Base-by-base conservation (phyloP, 2,113 vertebrate species). In the Strix uralensis region DNA sequence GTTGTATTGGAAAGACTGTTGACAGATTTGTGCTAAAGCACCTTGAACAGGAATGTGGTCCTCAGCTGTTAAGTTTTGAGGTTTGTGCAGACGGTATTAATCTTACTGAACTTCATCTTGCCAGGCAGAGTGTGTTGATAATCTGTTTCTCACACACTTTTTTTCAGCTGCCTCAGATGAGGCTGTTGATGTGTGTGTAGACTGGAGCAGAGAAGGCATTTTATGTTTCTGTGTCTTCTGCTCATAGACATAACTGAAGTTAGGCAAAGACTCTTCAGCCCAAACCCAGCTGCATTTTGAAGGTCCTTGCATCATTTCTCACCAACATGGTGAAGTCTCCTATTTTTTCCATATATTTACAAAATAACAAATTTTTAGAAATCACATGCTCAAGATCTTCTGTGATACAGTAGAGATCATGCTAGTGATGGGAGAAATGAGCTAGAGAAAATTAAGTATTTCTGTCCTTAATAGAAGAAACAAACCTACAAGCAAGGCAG, bases 271-370 rank as follows among this genome's bases (percentile, higher is more conserved):
- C 54, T 14, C 21, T 52, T 52, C 29, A 63, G 22, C 36, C 20
- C n/a, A 54, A 26, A 18, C 10, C 4, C 11, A 36, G 57, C 44
- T 69, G 25, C 47, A 1, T 34, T 1, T 36, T 85, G 57, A 84
- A 58, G 55, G 47, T 32, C 32, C 23, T 49, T 22, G 30, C 10
- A 25, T 62, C 6, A 1, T 47, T 80, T 82, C 61, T 88, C 27
- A 58, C 46, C 30, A 67, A 3, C 1, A 0, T 26, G 27, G 7
- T 23, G 11, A 67, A 74, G 18, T 34, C 13, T 52, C 26, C 14
- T 5, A 0, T 40, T 94, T 77, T 54, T 65, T 6, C 21, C 5
- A 10, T 44, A 23, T 67, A 21, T 67, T 93, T 65, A 40, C 30
- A 52, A 44, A 90, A 47, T 1, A 8, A 38, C 52, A 74, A 32